Conservation (phyloP, 2,888 invertebrate genomes). For the Merodon equestris region DNA sequence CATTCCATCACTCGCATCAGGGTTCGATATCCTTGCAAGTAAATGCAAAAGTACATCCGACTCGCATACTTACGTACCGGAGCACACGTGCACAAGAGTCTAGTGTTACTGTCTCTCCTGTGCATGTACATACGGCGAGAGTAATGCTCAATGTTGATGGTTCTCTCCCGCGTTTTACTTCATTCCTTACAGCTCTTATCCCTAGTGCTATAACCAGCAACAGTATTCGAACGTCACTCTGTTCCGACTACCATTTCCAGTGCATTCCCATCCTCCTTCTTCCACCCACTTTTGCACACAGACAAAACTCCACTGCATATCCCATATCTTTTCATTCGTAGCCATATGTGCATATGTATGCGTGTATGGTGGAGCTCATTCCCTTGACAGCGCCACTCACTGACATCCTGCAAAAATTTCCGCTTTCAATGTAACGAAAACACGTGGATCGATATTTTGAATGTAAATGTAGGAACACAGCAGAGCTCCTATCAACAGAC, state of each 20-base stretch:
- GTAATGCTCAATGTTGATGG: slow-evolving; percentile 11
- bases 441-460: slow-evolving; percentile 59
- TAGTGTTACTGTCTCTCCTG: neutral
- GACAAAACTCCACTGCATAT: slow-evolving; percentile 26
- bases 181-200: no score
- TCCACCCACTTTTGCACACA: neutral
- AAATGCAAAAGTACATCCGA: slow-evolving; percentile 51
- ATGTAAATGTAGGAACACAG: slow-evolving; percentile 48
- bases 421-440: slow-evolving; percentile 60
- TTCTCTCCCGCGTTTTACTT: slow-evolving; percentile 10
- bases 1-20: slow-evolving; percentile 41
- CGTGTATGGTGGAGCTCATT: slow-evolving; percentile 21
- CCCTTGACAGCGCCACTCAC: slow-evolving; percentile 55
- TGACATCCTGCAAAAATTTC: slow-evolving; percentile 56
- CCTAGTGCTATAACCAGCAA: no score
- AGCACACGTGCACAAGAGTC: no score
- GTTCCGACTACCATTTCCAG: no score
- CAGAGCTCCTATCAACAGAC: no score
- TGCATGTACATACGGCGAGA: slow-evolving; percentile 18
- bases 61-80: slow-evolving; percentile 14
- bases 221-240: no score
- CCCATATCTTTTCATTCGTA: no score
- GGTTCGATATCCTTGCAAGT: slow-evolving; percentile 59
- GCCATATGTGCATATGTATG: no score
- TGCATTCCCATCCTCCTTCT: no score